phyloP scores from a whole-genome alignment of 1,140 invertebrate species.

The Diuraphis noxia region DNA sequence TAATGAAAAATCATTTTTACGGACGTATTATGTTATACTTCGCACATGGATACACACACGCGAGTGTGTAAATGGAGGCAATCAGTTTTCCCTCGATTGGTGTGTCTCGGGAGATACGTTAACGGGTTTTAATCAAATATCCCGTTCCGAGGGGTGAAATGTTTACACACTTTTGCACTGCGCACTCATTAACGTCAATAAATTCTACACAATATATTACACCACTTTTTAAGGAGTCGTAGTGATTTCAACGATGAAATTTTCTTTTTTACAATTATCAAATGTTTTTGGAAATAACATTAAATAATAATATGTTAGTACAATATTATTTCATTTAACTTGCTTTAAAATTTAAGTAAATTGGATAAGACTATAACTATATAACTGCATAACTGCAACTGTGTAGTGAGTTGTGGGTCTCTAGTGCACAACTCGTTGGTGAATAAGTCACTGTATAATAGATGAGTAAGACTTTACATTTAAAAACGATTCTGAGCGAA shows the following conservation, averaged over 20 bases:
- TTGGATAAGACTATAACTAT: too few relatives aligned
- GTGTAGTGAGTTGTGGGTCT: too few relatives aligned
- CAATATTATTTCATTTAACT: too few relatives aligned
- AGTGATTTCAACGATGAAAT: background rate
- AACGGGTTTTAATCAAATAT: background rate
- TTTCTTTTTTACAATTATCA: too few relatives aligned
- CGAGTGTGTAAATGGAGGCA: background rate
- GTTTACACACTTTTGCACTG: background rate
- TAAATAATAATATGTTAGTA: too few relatives aligned
- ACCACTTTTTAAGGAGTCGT: too few relatives aligned
- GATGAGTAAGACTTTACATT: background rate
- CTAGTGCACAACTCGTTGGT: background rate
- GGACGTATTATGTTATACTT: too few relatives aligned
- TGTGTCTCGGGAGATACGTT: background rate
- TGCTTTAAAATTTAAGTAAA: too few relatives aligned
- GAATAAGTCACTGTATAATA: background rate
- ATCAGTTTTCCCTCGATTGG: background rate
- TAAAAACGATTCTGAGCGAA: background rate
- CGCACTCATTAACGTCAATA: background rate
- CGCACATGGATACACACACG: too few relatives aligned
- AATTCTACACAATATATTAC: background rate
- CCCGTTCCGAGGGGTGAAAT: background rate
- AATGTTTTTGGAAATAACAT: too few relatives aligned
- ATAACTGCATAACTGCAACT: too few relatives aligned
- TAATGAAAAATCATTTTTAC: background rate